Evolutionary conservation across 1,140 invertebrate species (phyloP).

Genomic region (Thalassaphorura encarpata): DNA sequence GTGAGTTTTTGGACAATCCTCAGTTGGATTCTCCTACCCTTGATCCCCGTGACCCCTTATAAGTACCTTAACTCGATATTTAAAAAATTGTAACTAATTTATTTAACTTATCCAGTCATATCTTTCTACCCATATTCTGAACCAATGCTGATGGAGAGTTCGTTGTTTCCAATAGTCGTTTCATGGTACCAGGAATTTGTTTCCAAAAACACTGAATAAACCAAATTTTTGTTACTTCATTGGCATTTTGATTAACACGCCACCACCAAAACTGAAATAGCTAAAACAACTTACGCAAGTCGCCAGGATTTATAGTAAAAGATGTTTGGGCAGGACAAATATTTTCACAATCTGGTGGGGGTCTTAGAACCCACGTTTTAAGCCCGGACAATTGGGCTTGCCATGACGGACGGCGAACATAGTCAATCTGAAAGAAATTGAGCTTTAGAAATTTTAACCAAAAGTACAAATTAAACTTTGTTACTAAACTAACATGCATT

Average conservation of each 20-base stretch:
- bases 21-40: too few species aligned
- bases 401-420: constrained; percentile 29
- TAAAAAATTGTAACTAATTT: too few species aligned
- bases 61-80: too few species aligned
- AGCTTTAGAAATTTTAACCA: constrained; percentile 5
- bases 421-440: constrained; percentile 20
- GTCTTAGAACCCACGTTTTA: constrained; percentile 22
- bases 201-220: constrained; percentile 26
- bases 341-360: constrained; percentile 28
- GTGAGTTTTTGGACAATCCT: too few species aligned
- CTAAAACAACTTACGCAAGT: constrained; percentile 21
- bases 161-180: constrained; percentile 19
- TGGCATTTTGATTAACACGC: too few species aligned
- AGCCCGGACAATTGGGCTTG: constrained; percentile 25
- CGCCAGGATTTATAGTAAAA: constrained; percentile 26
- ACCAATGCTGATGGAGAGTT: constrained; percentile 29
- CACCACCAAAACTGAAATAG: too few species aligned
- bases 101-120: too few species aligned
- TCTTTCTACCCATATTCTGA: constrained; percentile 31
- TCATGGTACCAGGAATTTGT: constrained; percentile 32
- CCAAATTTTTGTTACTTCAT: constrained; percentile 9
- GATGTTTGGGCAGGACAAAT: constrained; percentile 13
- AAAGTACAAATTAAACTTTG: not conserved
- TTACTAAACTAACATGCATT: constrained; percentile 66
- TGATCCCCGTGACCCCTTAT: too few species aligned